phyloP scores from a whole-genome alignment of 1,140 invertebrate genomes.

The Drosophila virilis region DNA sequence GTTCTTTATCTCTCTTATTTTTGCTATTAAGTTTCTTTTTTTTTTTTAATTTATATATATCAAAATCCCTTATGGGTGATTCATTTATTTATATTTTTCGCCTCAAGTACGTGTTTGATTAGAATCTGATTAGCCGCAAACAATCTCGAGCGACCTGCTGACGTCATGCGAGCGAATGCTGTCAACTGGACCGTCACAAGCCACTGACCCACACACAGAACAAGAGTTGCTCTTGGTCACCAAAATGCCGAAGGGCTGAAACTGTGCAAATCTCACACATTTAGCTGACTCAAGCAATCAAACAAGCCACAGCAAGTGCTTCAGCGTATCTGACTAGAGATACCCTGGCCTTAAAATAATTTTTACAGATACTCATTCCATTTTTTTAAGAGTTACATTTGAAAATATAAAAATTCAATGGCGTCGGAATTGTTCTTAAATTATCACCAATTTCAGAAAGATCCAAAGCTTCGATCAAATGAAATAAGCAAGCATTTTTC shows the following conservation, averaged over 20 bases:
- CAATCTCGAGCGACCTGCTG: conserved; percentile 43
- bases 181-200: conserved; percentile 67
- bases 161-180: conserved; percentile 58
- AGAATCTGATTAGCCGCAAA: conserved; percentile 44
- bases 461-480: too few species aligned
- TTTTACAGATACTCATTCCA: too few species aligned
- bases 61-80: not conserved
- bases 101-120: conserved; percentile 2
- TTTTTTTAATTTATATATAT: not conserved
- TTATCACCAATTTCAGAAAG: too few species aligned
- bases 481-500: too few species aligned
- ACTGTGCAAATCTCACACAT: conserved; percentile 27
- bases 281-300: conserved; percentile 39
- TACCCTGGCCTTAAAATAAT: not conserved
- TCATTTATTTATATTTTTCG: not conserved
- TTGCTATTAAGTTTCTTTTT: too few species aligned
- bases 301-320: not conserved
- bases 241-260: not conserved
- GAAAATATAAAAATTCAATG: too few species aligned
- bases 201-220: conserved; percentile 16
- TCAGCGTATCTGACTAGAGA: not conserved
- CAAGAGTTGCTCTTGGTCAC: not conserved
- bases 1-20: too few species aligned
- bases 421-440: too few species aligned
- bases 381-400: too few species aligned